phyloP scores from a whole-genome alignment of 2,888 invertebrate genomes.

The Brachynemurus nebulosus region DNA sequence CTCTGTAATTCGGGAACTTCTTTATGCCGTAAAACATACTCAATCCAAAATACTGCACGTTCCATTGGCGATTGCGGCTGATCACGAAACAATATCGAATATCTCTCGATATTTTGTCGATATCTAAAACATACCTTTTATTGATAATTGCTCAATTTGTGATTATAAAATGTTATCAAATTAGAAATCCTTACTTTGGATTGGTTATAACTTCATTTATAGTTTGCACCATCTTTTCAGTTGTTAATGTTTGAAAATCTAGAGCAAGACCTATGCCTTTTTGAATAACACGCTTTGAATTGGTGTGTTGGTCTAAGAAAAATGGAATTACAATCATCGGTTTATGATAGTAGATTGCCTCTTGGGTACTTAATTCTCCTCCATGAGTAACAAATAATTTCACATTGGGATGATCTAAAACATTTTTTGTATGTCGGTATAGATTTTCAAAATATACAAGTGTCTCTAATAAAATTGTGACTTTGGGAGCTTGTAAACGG shows the following conservation, averaged over 20 bases:
- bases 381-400: slow-evolving; percentile 21
- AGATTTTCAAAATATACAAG: too few relatives aligned
- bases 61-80: slow-evolving; percentile 16
- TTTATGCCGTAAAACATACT: slow-evolving; percentile 17
- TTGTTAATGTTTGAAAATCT: slow-evolving; percentile 17
- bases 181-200: slow-evolving; percentile 17
- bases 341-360: slow-evolving; percentile 20
- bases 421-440: too few relatives aligned
- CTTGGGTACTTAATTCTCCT: slow-evolving; percentile 23
- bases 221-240: slow-evolving; percentile 16
- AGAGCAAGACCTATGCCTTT: slow-evolving; percentile 20
- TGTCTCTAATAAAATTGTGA: too few relatives aligned
- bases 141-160: too few relatives aligned
- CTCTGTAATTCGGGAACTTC: slow-evolving; percentile 15
- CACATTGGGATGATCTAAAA: slow-evolving; percentile 19
- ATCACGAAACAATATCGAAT: slow-evolving; percentile 17
- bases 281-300: slow-evolving; percentile 21
- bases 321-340: slow-evolving; percentile 24
- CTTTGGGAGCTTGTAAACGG: too few relatives aligned
- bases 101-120: slow-evolving; percentile 13
- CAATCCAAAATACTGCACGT: slow-evolving; percentile 18
- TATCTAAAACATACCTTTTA: too few relatives aligned
- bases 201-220: slow-evolving; percentile 20
- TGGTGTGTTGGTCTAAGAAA: slow-evolving; percentile 24
- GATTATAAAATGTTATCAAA: too few relatives aligned